These are phyloP conservation scores for Coluber constrictor DNA, from an alignment of 2,797 vertebrate species.

Conservation along the genomic window DNA sequence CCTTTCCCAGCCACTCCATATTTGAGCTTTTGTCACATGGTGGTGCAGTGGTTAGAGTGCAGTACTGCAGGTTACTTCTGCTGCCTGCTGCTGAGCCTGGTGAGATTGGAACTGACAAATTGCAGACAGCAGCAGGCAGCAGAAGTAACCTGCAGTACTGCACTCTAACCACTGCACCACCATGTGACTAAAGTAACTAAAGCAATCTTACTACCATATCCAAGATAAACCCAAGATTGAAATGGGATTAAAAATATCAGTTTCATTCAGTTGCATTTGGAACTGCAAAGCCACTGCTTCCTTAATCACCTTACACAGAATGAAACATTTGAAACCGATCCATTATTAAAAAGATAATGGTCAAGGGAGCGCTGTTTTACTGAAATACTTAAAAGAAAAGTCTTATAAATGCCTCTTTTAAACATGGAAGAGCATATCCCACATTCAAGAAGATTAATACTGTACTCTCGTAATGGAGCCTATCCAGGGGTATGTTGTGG, in stretches of 20 bases:
- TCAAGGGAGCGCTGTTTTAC: not conserved
- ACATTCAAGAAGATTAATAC: not conserved
- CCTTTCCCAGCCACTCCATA: not conserved
- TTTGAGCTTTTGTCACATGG: not conserved
- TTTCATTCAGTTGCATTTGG: not conserved
- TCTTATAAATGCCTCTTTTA: not conserved
- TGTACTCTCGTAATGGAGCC: not conserved
- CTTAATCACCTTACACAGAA: not conserved
- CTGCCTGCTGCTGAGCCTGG: too few relatives aligned
- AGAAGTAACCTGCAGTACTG: too few relatives aligned
- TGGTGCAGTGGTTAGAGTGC: too few relatives aligned
- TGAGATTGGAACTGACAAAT: too few relatives aligned
- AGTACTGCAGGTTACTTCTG: too few relatives aligned
- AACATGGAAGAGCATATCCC: not conserved
- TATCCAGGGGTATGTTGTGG: too few relatives aligned
- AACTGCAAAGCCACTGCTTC: not conserved
- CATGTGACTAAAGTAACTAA: not conserved
- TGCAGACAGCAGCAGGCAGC: too few relatives aligned
- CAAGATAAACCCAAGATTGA: not conserved
- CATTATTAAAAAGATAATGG: not conserved
- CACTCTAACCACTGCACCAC: too few relatives aligned
- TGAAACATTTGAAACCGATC: not conserved
- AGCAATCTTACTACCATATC: not conserved
- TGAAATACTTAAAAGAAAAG: not conserved
- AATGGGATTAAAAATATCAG: not conserved